phyloP scores from a whole-genome alignment of 1,140 invertebrate genomes.

The Agraylea sexmaculata region DNA sequence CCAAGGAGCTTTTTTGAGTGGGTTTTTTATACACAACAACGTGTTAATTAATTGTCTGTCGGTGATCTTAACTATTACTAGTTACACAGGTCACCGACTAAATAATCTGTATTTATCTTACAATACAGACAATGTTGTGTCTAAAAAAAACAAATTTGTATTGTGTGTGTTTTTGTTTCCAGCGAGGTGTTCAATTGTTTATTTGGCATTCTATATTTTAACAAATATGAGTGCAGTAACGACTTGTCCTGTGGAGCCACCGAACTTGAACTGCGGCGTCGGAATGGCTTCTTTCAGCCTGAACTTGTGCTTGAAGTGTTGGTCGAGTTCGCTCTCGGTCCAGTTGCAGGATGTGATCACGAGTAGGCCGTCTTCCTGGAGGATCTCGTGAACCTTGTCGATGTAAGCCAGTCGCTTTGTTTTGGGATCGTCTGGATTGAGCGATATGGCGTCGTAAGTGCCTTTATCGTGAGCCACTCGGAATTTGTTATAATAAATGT shows the following conservation, averaged over 20 bases:
- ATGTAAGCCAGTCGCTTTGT: conserved; percentile 56
- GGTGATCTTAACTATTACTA: too few relatives aligned
- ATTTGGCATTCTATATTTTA: conserved; percentile 33
- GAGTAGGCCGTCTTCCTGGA: conserved; percentile 54
- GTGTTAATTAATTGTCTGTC: too few relatives aligned
- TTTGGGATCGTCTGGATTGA: conserved; percentile 57
- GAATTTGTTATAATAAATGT: conserved; percentile 35
- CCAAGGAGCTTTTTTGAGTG: too few relatives aligned
- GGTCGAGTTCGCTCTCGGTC: conserved; percentile 70
- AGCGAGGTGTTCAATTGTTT: too few relatives aligned
- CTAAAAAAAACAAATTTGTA: too few relatives aligned
- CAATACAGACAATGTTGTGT: too few relatives aligned
- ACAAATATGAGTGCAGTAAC: conserved; percentile 66
- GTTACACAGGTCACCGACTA: too few relatives aligned
- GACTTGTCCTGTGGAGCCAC: conserved; percentile 66
- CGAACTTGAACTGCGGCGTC: conserved; percentile 72
- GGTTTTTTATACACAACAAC: too few relatives aligned
- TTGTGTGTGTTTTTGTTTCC: too few relatives aligned
- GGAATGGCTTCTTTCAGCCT: conserved; percentile 51
- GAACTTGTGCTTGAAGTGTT: conserved; percentile 59
- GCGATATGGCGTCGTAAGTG: conserved; percentile 84
- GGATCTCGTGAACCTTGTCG: conserved; percentile 47
- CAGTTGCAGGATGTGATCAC: conserved; percentile 91
- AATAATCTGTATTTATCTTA: too few relatives aligned
- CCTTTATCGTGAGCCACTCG: conserved; percentile 77